Evolutionary conservation across 2,888 invertebrate genomes (phyloP).

Genomic region (Synanthedon andrenaeformis): DNA sequence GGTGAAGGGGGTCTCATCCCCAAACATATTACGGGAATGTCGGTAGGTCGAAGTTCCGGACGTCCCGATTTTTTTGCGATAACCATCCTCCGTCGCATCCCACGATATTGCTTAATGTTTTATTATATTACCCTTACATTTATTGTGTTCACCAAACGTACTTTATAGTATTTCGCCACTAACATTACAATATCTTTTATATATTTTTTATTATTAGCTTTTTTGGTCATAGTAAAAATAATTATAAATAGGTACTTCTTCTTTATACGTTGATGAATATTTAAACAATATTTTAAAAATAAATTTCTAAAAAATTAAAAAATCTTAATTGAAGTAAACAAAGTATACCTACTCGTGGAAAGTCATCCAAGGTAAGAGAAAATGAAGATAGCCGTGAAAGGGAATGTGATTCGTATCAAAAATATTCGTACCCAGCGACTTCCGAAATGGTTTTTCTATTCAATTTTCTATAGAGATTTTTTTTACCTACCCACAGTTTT

Average conservation of each 20-base stretch:
- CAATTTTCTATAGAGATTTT: constrained; percentile 70
- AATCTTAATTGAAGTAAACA: too few species aligned
- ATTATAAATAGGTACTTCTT: too few species aligned
- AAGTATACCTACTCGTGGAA: too few species aligned
- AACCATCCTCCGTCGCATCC: constrained; percentile 28
- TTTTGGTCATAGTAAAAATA: too few species aligned
- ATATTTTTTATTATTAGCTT: too few species aligned
- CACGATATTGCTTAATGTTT: constrained; percentile 10
- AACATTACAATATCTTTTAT: constrained; percentile 2
- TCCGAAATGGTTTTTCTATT: constrained; percentile 68
- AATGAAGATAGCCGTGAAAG: constrained; percentile 55
- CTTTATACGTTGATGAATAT: too few species aligned
- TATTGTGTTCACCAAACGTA: constrained; percentile 5
- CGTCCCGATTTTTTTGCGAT: constrained; percentile 45
- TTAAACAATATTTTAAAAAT: too few species aligned
- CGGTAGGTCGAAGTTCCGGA: constrained; percentile 38
- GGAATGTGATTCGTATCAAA: constrained; percentile 44
- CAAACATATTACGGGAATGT: constrained; percentile 59
- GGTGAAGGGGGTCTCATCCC: constrained; percentile 43
- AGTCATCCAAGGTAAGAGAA: constrained; percentile 29
- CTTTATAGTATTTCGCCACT: constrained; percentile 7
- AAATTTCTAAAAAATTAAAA: too few species aligned
- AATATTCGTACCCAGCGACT: constrained; percentile 43
- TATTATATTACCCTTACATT: constrained; percentile 3
- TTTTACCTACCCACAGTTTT: constrained; percentile 67